phyloP scores from a whole-genome alignment of 2,113 vertebrate genomes.

The Phyllopteryx taeniolatus region DNA sequence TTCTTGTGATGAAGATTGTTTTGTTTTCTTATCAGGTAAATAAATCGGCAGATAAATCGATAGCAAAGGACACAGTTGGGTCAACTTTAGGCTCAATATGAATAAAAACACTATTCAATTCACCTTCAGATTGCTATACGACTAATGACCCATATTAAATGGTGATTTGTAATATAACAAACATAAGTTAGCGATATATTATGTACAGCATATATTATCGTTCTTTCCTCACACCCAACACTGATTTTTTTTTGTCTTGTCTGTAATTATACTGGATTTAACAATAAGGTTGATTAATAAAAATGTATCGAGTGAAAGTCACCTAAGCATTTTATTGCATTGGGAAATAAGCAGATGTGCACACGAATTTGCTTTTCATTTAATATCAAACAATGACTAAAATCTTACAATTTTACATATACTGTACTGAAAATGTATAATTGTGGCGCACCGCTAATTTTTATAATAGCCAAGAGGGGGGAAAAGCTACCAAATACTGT shows the following conservation, averaged over 20 bases:
- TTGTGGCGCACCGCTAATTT: background rate
- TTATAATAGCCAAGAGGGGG: too few species aligned
- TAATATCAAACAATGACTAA: background rate
- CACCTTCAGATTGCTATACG: background rate
- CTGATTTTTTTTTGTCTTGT: background rate
- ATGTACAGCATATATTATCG: background rate
- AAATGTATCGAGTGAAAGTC: background rate
- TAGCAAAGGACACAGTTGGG: background rate
- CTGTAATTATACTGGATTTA: background rate
- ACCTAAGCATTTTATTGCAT: background rate
- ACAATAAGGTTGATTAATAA: background rate
- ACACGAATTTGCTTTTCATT: background rate
- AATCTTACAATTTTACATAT: background rate
- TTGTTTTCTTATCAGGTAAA: background rate
- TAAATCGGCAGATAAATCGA: background rate
- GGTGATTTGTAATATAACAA: background rate
- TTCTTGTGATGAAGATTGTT: background rate
- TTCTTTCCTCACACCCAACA: background rate
- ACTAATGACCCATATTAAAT: background rate
- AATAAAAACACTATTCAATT: background rate
- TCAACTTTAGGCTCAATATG: background rate
- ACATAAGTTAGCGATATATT: background rate
- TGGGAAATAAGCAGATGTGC: background rate
- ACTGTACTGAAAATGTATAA: background rate
- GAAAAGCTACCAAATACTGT: background rate